Conservation (phyloP, 2,888 invertebrate species). For the Hypselothyrea guttata region DNA sequence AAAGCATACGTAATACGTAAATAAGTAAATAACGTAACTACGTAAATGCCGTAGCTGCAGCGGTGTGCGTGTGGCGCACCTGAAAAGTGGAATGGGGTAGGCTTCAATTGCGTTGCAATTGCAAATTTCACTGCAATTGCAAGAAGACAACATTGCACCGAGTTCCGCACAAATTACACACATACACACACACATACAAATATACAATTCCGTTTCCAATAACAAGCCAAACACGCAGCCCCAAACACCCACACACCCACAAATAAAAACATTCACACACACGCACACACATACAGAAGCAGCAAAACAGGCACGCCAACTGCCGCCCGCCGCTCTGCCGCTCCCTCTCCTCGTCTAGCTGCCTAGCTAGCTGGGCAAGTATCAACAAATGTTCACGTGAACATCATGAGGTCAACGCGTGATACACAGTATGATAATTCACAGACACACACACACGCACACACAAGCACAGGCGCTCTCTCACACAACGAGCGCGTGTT, state of each 20-base stretch:
- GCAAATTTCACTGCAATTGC: conserved; percentile 19
- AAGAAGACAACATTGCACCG: conserved; percentile 2
- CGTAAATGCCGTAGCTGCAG: conserved; percentile 9
- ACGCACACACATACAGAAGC: conserved; percentile 23
- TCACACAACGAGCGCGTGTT: conserved; percentile 45
- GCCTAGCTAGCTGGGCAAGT: conserved; percentile 44
- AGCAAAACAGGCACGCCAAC: conserved; percentile 59
- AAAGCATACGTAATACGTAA: too few relatives aligned
- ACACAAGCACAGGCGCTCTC: conserved; percentile 72
- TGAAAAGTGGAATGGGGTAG: conserved; percentile 17
- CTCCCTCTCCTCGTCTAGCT: conserved; percentile 10
- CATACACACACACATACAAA: too few relatives aligned
- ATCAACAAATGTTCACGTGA: conserved; percentile 84
- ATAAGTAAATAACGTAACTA: neutral
- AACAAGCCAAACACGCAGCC: conserved; percentile 58
- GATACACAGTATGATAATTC: conserved; percentile 83
- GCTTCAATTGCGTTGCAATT: conserved; percentile 48
- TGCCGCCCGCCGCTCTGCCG: conserved; percentile 30
- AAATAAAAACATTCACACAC: conserved; percentile 16
- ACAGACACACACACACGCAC: conserved; percentile 83
- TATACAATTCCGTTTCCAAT: conserved; percentile 67
- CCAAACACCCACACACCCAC: conserved; percentile 38
- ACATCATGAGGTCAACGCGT: conserved; percentile 90
- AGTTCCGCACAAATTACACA: conserved; percentile 62
- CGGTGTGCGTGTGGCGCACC: conserved; percentile 31